These are phyloP conservation scores for Leptatherina wallacei DNA, from an alignment of 2,797 vertebrate genomes.

Conservation along the genomic window DNA sequence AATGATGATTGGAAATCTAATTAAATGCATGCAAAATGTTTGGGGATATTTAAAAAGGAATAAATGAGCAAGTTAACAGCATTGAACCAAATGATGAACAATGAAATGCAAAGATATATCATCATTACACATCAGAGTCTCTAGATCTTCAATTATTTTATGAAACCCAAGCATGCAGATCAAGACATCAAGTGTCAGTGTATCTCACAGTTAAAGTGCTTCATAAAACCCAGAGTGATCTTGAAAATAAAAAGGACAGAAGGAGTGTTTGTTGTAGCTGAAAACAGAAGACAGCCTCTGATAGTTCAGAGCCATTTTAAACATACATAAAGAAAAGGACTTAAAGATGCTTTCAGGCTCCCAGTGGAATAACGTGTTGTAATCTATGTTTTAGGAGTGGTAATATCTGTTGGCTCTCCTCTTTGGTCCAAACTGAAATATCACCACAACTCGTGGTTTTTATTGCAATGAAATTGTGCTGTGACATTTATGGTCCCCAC, in stretches of 20 bases:
- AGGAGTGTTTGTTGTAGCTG: background rate
- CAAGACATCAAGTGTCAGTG: background rate
- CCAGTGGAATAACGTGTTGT: background rate
- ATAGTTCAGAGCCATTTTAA: background rate
- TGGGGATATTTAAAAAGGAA: background rate
- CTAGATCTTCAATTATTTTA: background rate
- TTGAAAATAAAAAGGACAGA: background rate
- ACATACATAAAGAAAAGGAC: no score
- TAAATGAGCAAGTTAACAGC: no score
- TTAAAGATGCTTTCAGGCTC: background rate
- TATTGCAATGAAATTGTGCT: background rate
- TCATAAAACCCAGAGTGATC: background rate
- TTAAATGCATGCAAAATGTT: background rate
- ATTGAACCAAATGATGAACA: background rate
- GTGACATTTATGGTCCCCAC: slow-evolving; percentile 5
- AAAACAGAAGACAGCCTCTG: background rate
- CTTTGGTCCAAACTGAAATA: background rate
- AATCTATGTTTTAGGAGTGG: background rate
- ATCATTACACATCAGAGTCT: accelerated
- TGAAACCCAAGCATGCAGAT: background rate
- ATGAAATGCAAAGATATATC: background rate
- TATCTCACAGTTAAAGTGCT: background rate
- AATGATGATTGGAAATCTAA: background rate
- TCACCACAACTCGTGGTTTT: background rate
- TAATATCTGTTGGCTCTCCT: background rate